phyloP scores from a whole-genome alignment of 2,888 invertebrate species.

The Zhuqinia jingwanae region DNA sequence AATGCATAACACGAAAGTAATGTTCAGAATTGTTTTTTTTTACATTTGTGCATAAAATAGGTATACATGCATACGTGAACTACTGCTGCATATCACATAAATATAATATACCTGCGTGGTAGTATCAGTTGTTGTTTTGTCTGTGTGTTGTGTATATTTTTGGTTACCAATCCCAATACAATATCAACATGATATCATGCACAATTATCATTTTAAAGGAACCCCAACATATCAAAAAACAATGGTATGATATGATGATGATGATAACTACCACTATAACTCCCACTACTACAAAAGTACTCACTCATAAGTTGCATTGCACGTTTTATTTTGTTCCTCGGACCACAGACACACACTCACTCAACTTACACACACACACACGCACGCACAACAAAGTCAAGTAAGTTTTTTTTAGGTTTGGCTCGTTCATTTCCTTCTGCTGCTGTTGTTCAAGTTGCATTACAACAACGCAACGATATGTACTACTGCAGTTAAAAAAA shows the following conservation, averaged over 20 bases:
- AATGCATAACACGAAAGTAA: not conserved
- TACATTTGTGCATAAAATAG: not conserved
- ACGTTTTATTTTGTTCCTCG: constrained; percentile 43
- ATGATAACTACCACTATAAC: constrained; percentile 6
- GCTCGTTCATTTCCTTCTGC: constrained; percentile 38
- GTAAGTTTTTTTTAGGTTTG: no score
- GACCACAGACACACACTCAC: constrained; percentile 32
- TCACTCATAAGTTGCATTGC: not conserved
- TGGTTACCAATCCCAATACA: constrained; percentile 1
- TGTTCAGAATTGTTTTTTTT: no score
- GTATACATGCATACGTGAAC: constrained; percentile 12
- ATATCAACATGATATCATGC: not conserved
- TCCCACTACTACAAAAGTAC: constrained; percentile 43
- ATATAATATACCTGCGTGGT: no score
- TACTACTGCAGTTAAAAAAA: constrained; percentile 25
- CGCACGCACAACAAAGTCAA: constrained; percentile 47
- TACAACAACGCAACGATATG: constrained; percentile 28
- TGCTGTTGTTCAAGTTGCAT: constrained; percentile 30
- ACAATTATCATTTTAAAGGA: constrained; percentile 28
- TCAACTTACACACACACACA: constrained; percentile 20
- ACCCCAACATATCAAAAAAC: not conserved
- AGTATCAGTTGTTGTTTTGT: no score
- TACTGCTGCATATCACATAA: not conserved
- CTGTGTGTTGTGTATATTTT: not conserved
- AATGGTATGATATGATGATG: not conserved